Conservation (phyloP, 2,797 vertebrate genomes). For the Lutjanus argentimaculatus region DNA sequence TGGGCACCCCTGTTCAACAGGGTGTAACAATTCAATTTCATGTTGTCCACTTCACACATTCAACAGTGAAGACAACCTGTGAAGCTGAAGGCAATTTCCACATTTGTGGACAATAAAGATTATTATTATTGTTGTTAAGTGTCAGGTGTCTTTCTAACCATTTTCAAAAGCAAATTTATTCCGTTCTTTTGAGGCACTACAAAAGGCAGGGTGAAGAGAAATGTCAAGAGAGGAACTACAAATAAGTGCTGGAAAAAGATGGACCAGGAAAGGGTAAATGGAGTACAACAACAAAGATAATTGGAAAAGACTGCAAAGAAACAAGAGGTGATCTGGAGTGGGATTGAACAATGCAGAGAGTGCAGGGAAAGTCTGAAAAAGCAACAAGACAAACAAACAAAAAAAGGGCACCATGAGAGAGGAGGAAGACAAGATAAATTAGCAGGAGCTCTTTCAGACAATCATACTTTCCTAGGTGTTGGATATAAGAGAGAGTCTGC, state of each 20-base stretch:
- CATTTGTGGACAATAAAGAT: too few relatives aligned
- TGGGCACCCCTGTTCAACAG: too few relatives aligned
- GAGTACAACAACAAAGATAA: slow-evolving; percentile 73
- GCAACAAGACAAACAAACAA: slow-evolving; percentile 9
- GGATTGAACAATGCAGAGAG: slow-evolving; percentile 38
- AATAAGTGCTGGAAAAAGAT: slow-evolving; percentile 59
- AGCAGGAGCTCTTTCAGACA: not conserved
- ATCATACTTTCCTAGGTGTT: not conserved
- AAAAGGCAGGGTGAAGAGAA: slow-evolving; percentile 9
- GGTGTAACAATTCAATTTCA: not conserved
- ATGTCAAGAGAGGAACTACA: slow-evolving; percentile 32
- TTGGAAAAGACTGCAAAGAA: slow-evolving; percentile 67
- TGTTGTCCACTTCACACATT: slow-evolving; percentile 12
- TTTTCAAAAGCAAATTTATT: not conserved
- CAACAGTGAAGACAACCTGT: not conserved
- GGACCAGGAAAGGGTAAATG: slow-evolving; percentile 61
- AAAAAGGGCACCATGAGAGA: not conserved
- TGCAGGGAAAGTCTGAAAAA: slow-evolving; percentile 32
- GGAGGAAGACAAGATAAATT: not conserved
- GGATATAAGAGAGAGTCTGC: not conserved
- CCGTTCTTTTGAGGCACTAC: not conserved
- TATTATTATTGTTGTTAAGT: not conserved
- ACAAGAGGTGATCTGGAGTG: slow-evolving; percentile 64
- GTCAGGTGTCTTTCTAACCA: slow-evolving; percentile 12
- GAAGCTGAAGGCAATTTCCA: too few relatives aligned